Evolutionary conservation across 1,140 invertebrate species (phyloP), one percentile per base, ranked within the genome.

Genomic region (Bombus breviceps): DNA sequence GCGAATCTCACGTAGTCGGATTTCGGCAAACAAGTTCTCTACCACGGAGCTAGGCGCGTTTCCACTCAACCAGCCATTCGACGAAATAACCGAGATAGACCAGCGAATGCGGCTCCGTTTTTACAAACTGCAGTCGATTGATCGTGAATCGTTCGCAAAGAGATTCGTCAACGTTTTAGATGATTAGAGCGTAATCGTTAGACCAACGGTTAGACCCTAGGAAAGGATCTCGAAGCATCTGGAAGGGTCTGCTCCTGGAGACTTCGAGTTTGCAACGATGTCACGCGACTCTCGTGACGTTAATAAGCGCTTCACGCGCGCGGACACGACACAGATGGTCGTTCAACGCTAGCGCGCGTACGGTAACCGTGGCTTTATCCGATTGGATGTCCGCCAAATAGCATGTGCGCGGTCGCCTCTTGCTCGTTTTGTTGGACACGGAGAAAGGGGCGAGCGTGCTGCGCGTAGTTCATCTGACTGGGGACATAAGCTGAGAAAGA

Each of bases 301-400:
- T 88, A 85, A 88, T 85, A 85, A 89, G 82, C 79, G 82, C 53
- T 81, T 68, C 78, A 73, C 78, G 57, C 83, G 41, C 53, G 41
- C 69, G 68, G 77, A 85, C 47, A 53, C 47, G 47, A 39, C 69
- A 66, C 83, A 73, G 69, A 74, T 47, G 53, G 57, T 13, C 34
- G 78, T 66, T 68, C 22, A 66, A 77, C 76, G 8, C 22, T 57
- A 2, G 71, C 32, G 41, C 53, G 68, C 47, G 47, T 53, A 53
- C 18, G 47, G 47, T 53, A 53, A 53, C 47, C 47, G 47, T 34
- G 66, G 32, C 41, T 77, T 80, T 86, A 90, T 88, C 83, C 80
- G 88, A 90, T 87, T 88, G 89, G 86, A 82, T 32, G 62, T 15
- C 57, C n/a, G 89, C 77, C 86, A 86, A 90, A 90, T 82, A 86